Base-by-base conservation (phyloP, 1,140 invertebrate genomes). In the Lordiphosa stackelbergi region DNA sequence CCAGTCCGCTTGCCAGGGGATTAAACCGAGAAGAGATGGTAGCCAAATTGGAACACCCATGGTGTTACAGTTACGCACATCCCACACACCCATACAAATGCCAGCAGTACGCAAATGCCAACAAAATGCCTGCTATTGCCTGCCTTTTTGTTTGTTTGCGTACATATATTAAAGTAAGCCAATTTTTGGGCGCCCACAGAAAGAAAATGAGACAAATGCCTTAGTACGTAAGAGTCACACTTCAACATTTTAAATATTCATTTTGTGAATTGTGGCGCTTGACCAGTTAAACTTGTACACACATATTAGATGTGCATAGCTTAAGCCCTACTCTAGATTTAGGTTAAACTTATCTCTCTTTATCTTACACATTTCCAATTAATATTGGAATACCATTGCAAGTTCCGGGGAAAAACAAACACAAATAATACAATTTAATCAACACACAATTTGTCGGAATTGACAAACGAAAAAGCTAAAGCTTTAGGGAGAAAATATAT, bases 151-250 rank as follows among this genome's bases (percentile, higher is more conserved):
- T 65, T 38, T 60, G 42, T 69, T 42, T 61, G 58, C 62, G 47
- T 68, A 49, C 40, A 55, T 40, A 73, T 73, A 73, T 70, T 79
- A 66, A 79, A 79, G 70, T 62, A 56, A 73, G 58, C 74, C 66
- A 70, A 79, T 73, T 73, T 69, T 43, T 19, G 57, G 43, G 53
- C 53, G 8, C 11, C 28, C 28, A 2, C 28, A 31, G 6, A 8
- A 31, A 31, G 28, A 28, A 28, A 7, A 5, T 28, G 24, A 28
- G 24, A 2, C 6, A 28, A 6, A 28, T 28, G 24, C 6, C 1
- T 5, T 4, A 4, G 0, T 28, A 28, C 24, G 6, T 28, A 28
- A 5, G 5, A 28, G 6, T 28, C 24, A 28, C 5, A 28, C 24
- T 31, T 31, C 1, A 5, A 31, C 28, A 31, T 31, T 6, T 31